Conservation (phyloP, 2,797 vertebrate species). For the Hippopotamyrus pictus region DNA sequence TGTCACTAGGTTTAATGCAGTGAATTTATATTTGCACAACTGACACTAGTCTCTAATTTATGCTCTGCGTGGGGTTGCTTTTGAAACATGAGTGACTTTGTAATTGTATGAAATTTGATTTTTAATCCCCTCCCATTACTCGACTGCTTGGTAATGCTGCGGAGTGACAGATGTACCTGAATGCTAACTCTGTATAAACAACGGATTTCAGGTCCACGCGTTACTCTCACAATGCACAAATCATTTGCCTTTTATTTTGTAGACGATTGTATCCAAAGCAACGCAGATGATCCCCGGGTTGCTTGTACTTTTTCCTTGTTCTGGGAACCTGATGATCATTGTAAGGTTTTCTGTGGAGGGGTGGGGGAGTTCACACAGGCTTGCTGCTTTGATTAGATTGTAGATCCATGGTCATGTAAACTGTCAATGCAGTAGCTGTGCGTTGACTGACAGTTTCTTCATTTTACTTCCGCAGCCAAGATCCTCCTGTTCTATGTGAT, state of each 20-base stretch:
- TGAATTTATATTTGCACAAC: not conserved
- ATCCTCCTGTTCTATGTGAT: slow-evolving; percentile 92
- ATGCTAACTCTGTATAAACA: not conserved
- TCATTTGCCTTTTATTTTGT: not conserved
- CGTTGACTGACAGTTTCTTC: not conserved
- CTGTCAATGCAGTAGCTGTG: not conserved
- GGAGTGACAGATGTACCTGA: not conserved
- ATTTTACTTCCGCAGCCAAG: slow-evolving; percentile 72
- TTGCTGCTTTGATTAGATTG: not conserved
- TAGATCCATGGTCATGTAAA: not conserved
- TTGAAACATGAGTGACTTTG: not conserved
- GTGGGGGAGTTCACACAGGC: not conserved
- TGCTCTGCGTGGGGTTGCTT: not conserved
- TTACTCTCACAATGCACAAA: not conserved
- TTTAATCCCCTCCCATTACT: not conserved
- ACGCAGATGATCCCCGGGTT: not conserved
- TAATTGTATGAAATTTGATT: not conserved
- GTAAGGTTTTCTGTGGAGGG: not conserved
- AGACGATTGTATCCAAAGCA: not conserved
- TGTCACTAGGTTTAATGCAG: not conserved
- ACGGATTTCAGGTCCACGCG: not conserved
- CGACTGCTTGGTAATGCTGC: not conserved
- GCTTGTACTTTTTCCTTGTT: not conserved
- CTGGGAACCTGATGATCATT: not conserved
- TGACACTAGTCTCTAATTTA: not conserved